These are phyloP conservation scores for Eupithecia subfuscata DNA, from an alignment of 2,888 invertebrate genomes.

Conservation along the genomic window DNA sequence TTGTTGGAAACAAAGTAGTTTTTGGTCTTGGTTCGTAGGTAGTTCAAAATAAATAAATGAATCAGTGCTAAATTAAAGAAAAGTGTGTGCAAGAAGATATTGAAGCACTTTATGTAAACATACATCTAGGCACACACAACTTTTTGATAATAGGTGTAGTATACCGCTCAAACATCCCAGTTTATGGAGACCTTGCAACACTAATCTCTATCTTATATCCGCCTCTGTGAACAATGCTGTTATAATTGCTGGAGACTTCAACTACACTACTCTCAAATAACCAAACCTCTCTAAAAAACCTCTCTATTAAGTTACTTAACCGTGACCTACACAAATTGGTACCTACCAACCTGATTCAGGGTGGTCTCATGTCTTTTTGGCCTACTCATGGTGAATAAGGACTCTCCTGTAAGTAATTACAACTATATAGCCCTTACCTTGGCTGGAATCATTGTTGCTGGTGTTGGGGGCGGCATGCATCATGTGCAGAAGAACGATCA, in stretches of 20 bases:
- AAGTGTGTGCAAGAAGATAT: background rate
- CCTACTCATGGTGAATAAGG: background rate
- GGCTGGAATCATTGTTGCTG: constrained; percentile 68
- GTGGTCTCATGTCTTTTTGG: background rate
- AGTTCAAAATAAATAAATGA: background rate
- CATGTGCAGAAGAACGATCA: constrained; percentile 92
- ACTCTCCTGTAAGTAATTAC: constrained; percentile 31
- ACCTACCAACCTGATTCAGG: background rate
- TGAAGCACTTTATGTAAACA: background rate
- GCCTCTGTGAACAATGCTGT: background rate
- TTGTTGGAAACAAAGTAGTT: no score
- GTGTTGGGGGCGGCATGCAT: constrained; percentile 71
- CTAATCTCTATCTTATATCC: background rate
- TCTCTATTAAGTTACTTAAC: background rate
- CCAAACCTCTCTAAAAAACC: background rate
- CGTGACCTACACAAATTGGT: background rate
- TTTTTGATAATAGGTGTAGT: background rate
- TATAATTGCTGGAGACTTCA: background rate
- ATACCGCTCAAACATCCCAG: background rate
- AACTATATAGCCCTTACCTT: constrained; percentile 61
- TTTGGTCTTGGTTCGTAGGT: background rate
- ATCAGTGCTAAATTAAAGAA: background rate
- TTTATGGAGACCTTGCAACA: background rate
- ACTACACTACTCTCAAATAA: background rate
- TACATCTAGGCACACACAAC: background rate